A percentile compares a stretch with the other conserved stretches of the same genome.
Conservation (phyloP, 92 coral and sea anemone genomes). For the Meandrina meandrites region DNA sequence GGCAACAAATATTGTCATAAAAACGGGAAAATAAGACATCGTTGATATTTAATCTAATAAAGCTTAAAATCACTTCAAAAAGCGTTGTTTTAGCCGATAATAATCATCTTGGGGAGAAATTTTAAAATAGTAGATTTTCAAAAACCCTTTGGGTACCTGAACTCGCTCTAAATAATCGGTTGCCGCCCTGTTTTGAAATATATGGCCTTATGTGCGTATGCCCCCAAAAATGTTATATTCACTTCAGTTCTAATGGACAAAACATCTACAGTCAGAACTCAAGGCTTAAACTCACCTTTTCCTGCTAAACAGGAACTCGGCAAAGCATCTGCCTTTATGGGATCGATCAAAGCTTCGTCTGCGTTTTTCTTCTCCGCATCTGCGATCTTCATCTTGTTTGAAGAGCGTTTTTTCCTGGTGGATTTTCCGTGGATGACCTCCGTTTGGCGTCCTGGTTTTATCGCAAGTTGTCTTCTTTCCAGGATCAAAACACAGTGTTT, state of each 20-base stretch:
- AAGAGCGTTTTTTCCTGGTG: neutral
- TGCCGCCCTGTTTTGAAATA: neutral
- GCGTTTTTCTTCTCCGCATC: neutral
- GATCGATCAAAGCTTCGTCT: neutral
- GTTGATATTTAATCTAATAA: too few relatives aligned
- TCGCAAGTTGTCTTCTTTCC: slow-evolving; percentile 29
- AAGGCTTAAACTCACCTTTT: slow-evolving; percentile 8
- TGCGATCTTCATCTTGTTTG: neutral
- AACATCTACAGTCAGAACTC: neutral
- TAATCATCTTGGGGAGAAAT: neutral
- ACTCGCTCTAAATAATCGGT: too few relatives aligned
- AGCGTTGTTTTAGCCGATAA: too few relatives aligned
- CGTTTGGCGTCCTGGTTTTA: slow-evolving; percentile 8
- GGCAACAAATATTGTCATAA: neutral
- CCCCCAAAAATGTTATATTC: too few relatives aligned
- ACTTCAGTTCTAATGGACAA: neutral
- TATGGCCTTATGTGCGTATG: too few relatives aligned
- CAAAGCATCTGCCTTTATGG: neutral
- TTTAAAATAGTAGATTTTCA: neutral
- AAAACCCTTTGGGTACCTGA: neutral
- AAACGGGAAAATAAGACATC: neutral
- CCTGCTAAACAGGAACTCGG: neutral
- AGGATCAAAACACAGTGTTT: slow-evolving; percentile 48
- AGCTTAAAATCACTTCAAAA: too few relatives aligned
- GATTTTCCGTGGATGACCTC: slow-evolving; percentile 1